These are phyloP conservation scores for Nemurella pictetii DNA, from an alignment of 2,888 invertebrate species.

Conservation along the genomic window DNA sequence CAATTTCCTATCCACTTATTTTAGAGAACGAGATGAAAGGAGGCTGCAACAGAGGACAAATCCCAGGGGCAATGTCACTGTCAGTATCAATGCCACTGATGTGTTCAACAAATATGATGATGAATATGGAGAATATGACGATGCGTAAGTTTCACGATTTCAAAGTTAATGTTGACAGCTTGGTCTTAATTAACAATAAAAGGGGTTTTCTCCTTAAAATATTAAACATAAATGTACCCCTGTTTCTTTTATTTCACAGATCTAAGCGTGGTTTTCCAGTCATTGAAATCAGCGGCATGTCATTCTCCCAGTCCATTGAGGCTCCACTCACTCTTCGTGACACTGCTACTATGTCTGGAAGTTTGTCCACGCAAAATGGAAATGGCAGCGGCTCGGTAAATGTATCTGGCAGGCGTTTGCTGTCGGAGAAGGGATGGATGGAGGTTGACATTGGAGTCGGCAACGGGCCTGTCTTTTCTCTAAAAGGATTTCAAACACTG, in stretches of 20 bases:
- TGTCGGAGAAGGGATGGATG: constrained; percentile 84
- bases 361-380: constrained; percentile 85
- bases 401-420: constrained; percentile 72
- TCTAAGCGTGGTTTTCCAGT: constrained; percentile 63
- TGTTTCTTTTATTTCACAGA: constrained; percentile 18
- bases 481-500: constrained; percentile 78
- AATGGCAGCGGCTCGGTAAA: constrained; percentile 79
- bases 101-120: constrained; percentile 82
- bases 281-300: constrained; percentile 91
- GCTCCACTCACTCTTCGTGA: constrained; percentile 86
- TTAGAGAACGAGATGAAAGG: constrained; percentile 81
- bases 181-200: too few relatives aligned
- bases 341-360: constrained; percentile 81
- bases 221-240: too few relatives aligned
- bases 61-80: constrained; percentile 83
- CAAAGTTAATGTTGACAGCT: too few relatives aligned
- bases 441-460: constrained; percentile 86
- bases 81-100: constrained; percentile 91
- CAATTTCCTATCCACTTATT: neutral
- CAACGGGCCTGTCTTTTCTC: constrained; percentile 75
- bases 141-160: constrained; percentile 46
- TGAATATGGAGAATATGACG: constrained; percentile 63
- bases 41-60: constrained; percentile 88
- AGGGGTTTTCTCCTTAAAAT: too few relatives aligned
- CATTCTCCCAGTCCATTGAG: constrained; percentile 89